Base-by-base conservation (phyloP, 1,140 invertebrate species). In the Drosophila rhopaloa region DNA sequence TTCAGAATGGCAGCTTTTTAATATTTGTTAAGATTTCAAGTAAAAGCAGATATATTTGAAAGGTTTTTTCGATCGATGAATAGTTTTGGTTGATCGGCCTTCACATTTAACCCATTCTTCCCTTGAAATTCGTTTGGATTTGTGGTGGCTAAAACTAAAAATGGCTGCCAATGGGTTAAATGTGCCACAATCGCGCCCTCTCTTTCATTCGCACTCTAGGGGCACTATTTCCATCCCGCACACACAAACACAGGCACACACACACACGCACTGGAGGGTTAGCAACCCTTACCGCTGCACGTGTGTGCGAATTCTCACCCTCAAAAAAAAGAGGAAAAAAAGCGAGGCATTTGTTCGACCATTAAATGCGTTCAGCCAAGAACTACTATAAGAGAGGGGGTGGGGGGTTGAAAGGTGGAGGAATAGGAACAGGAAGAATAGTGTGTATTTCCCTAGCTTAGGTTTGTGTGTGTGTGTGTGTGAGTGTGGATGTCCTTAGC, bases 331-430 rank as follows among this genome's bases (percentile, higher is more conserved):
- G 5, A 48, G 9, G 14, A 66, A 32, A 9, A 61, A 27, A 40
- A 38, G 14, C 16, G 65, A 41, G 38, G 73, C 73, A 67, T 58
- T 76, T 57, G 73, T 57, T 76, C 73, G 73, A 76, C 73, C 73
- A 77, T 74, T 83, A 65, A 83, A 84, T 84, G 81, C 81, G 81
- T 84, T 84, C 81, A 50, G 14, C 63, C 37, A 56, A 46, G 24
- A 46, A 66, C 35, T 16, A 29, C 35, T 14, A 37, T n/a, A 37
- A 24, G 6, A 9, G 24, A 41, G 14, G 59, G 59, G 24, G 27
- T 13, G 29, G 14, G 59, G 59, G 35, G 27, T 9, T 19, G 14
- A 43, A 60, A 14, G 55, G 29, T 37, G 29, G 16, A 53, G 40
- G 65, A 48, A 71, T 71, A 71, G 35, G 47, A 70, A 66, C 40